These are phyloP conservation scores for Heliconius ethilla DNA, from an alignment of 2,888 invertebrate genomes.

Conservation along the genomic window DNA sequence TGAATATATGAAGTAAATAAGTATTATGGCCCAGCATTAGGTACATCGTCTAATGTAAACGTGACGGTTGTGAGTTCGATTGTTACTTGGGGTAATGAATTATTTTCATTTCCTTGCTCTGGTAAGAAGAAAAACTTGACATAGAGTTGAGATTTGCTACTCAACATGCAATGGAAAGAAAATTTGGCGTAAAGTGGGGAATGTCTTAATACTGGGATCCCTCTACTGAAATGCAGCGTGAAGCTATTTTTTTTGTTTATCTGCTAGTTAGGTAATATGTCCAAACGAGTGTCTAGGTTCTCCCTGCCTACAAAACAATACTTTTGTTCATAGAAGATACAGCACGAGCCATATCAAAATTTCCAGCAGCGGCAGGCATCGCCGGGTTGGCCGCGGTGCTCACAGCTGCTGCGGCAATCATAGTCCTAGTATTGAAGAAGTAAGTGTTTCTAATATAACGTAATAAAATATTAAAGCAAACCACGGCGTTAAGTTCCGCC, in stretches of 20 bases:
- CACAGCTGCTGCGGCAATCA: conserved; percentile 65
- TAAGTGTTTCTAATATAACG: conserved; percentile 43
- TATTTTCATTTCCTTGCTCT: not conserved
- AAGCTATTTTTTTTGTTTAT: not conserved
- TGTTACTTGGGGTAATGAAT: not conserved
- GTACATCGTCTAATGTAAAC: not conserved
- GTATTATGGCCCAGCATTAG: not conserved
- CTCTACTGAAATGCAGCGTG: not conserved
- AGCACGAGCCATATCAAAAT: conserved; percentile 59
- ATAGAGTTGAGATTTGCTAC: not conserved
- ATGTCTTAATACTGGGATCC: not conserved
- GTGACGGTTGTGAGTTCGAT: not conserved
- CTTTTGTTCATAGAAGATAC: conserved; percentile 59
- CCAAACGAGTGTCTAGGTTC: not conserved
- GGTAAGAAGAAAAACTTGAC: not conserved
- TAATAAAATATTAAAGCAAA: too few species aligned
- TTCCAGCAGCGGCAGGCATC: conserved; percentile 68
- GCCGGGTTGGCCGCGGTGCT: conserved; percentile 67
- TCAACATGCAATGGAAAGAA: not conserved
- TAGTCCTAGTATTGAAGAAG: conserved; percentile 60
- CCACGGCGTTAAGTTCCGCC: not conserved
- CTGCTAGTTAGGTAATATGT: not conserved
- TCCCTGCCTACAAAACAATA: not conserved
- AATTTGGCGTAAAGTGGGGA: not conserved
- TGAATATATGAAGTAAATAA: not conserved